Percentiles rank a stretch among this genome's conserved stretches.
Evolutionary conservation across 2,797 vertebrate genomes (phyloP).

Genomic region (Schizothorax lantsangensis): DNA sequence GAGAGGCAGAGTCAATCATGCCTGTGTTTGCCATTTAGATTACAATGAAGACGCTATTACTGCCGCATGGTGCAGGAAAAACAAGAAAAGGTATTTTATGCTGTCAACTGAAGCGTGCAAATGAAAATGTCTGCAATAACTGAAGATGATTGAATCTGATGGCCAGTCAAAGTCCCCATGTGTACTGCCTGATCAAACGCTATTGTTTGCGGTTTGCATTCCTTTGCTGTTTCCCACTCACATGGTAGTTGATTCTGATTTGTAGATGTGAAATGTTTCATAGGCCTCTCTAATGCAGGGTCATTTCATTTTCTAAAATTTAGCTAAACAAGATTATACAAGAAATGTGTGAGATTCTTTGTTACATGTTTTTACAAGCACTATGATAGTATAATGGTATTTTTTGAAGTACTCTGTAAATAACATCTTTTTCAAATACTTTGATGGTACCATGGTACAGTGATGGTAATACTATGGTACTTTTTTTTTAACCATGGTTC

Average conservation of each 20-base stretch:
- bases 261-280: conserved; percentile 9
- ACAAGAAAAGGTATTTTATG: conserved; percentile 79
- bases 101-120: conserved; percentile 83
- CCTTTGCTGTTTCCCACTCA: background rate
- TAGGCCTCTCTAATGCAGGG: background rate
- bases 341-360: background rate
- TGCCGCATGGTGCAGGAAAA: conserved; percentile 66
- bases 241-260: background rate
- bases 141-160: conserved; percentile 82
- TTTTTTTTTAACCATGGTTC: no score
- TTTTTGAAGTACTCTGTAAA: background rate
- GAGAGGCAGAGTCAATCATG: conserved; percentile 47
- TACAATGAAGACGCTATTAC: conserved; percentile 75
- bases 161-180: conserved; percentile 69
- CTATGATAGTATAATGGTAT: background rate
- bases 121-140: conserved; percentile 81
- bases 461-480: background rate
- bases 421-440: no score
- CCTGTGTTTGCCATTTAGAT: conserved; percentile 40
- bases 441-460: background rate
- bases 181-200: conserved; percentile 75
- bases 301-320: background rate
- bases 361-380: background rate
- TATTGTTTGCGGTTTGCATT: conserved; percentile 62
- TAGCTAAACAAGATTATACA: background rate